Evolutionary conservation across 2,888 invertebrate genomes (phyloP).

Genomic region (Odiellus spinosus): DNA sequence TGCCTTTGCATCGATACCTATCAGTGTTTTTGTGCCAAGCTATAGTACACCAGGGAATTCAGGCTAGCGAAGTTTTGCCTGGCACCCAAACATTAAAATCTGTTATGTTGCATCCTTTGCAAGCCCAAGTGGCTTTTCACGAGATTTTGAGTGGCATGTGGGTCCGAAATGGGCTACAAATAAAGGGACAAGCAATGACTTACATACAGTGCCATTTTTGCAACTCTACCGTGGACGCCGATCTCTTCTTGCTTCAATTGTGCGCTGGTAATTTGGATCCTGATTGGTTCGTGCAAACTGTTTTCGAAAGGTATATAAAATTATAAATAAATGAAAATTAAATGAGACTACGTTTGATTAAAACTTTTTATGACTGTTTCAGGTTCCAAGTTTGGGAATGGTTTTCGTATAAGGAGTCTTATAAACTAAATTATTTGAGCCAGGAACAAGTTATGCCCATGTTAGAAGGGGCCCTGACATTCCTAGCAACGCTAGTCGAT

Average conservation of each 20-base stretch:
- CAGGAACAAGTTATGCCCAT: slow-evolving; percentile 72
- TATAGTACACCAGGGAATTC: slow-evolving; percentile 50
- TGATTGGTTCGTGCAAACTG: slow-evolving; percentile 62
- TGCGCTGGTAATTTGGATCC: slow-evolving; percentile 75
- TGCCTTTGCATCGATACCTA: slow-evolving; percentile 88
- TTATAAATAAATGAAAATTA: too few species aligned
- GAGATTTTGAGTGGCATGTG: slow-evolving; percentile 87
- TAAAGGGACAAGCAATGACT: slow-evolving; percentile 97
- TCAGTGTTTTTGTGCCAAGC: slow-evolving; percentile 73
- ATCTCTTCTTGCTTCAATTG: slow-evolving; percentile 83
- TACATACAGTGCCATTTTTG: slow-evolving; percentile 98
- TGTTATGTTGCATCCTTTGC: slow-evolving; percentile 75
- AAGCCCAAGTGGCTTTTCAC: slow-evolving; percentile 77
- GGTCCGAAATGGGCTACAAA: slow-evolving; percentile 93
- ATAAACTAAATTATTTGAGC: slow-evolving; percentile 41
- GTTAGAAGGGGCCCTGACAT: slow-evolving; percentile 82
- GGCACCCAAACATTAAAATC: slow-evolving; percentile 54
- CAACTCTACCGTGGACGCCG: slow-evolving; percentile 96
- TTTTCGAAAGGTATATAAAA: slow-evolving; percentile 61
- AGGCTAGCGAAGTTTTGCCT: slow-evolving; percentile 62
- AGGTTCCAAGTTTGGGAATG: slow-evolving; percentile 77
- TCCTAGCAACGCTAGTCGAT: slow-evolving; percentile 71
- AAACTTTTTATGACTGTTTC: too few species aligned
- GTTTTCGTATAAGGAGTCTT: slow-evolving; percentile 30
- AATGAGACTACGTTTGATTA: too few species aligned